Base-by-base conservation (phyloP, 1,140 invertebrate species). In the Pseudomyrmex pallidus region DNA sequence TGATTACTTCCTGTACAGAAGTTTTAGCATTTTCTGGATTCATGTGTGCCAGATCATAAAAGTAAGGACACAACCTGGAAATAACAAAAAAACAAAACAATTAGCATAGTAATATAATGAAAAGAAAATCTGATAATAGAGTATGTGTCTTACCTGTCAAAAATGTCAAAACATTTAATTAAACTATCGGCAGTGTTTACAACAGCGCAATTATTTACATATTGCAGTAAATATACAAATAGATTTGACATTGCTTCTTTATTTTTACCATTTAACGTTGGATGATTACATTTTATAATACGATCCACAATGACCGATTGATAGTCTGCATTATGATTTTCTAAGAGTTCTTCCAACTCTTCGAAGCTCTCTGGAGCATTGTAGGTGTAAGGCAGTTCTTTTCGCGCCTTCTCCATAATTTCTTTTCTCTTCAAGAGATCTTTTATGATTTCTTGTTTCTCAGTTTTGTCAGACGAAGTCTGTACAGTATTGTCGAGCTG, bases 221-320 rank as follows among this genome's bases (percentile, higher is more conserved):
- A 96, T 91, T 98, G 96, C 50, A 98, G 90, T 68, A 98, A 89
- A 90, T 97, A 96, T 0, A 95, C 95, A 92, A 96, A 98, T 10
- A 98, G 91, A 87, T 95, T 95, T 48, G 96, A 95, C 44, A 98
- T 94, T 91, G 97, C 96, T 63, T 96, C 95, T 91, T 97, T 97
- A 90, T 98, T 98, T 13, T 95, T 96, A 85, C 96, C 95, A 20
- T 95, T 95, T 62, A 98, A 92, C 90, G 96, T 97, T 52, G 96
- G 96, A 92, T 98, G 96, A 94, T 98, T 97, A 87, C 96, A 97
- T 94, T 98, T 98, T 61, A 98, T 96, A 86, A 99, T 96, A 89
- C 98, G 95, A 86, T 98, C 96, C 67, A 99, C 88, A 10, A 98
- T 96, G 8, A 96, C 94, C 2, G 95, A 93, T 85, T 97, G 96